Evolutionary conservation across 2,113 vertebrate species (phyloP).

Genomic region (Thamnaconus septentrionalis): DNA sequence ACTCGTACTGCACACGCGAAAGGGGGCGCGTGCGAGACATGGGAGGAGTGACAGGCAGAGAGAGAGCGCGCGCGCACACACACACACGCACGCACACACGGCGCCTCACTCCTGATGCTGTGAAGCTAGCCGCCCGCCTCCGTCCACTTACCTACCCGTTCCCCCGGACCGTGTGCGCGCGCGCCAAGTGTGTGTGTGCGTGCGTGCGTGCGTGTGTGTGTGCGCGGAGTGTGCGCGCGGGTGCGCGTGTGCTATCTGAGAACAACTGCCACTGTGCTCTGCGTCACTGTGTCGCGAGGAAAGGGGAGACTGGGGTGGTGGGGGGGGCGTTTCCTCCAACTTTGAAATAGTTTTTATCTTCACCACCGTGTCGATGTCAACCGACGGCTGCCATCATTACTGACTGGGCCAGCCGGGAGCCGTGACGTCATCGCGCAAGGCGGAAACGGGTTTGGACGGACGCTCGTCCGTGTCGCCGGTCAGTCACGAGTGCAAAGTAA

Average conservation of each 20-base stretch:
- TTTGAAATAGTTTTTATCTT: conserved; percentile 73
- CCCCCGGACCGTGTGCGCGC: conserved; percentile 52
- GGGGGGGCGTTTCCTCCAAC: conserved; percentile 63
- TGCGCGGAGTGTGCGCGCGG: too few species aligned
- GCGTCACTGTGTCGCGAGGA: conserved; percentile 27
- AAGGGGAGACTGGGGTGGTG: too few species aligned
- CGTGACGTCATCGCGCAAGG: conserved; percentile 54
- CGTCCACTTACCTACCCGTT: conserved; percentile 73
- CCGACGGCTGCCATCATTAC: conserved; percentile 74
- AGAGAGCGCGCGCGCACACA: neutral
- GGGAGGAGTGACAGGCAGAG: conserved; percentile 12
- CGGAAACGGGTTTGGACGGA: conserved; percentile 20
- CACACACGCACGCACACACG: conserved; percentile 1
- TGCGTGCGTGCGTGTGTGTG: too few species aligned
- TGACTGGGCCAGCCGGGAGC: neutral
- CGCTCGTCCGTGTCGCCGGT: neutral
- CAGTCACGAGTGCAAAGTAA: neutral
- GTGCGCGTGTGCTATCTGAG: conserved; percentile 47
- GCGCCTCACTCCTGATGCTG: conserved; percentile 16
- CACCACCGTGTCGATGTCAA: conserved; percentile 68
- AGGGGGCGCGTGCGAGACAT: conserved; percentile 7
- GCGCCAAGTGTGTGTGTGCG: too few species aligned
- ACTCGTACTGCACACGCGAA: neutral
- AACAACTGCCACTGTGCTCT: conserved; percentile 40
- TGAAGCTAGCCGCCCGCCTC: conserved; percentile 39